Evolutionary conservation across 2,797 vertebrate species (phyloP).

Genomic region (Urophycis tenuis): DNA sequence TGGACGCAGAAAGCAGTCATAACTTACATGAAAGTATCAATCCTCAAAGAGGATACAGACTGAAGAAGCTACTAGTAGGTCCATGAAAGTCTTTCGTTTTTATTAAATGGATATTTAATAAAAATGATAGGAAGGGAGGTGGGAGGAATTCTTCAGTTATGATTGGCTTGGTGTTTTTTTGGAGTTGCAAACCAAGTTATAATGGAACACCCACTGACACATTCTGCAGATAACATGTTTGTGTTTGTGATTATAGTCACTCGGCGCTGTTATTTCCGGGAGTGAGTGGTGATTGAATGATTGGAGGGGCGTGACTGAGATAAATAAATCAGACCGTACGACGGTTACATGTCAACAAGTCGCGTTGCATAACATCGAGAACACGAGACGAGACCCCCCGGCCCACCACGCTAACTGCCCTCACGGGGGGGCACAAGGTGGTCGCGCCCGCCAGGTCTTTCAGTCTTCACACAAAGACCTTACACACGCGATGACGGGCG

Average conservation of each 20-base stretch:
- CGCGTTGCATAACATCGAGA: too few species aligned
- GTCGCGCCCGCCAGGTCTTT: too few species aligned
- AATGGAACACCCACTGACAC: neutral
- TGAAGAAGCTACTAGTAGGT: neutral
- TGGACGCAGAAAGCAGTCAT: neutral
- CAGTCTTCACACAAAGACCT: too few species aligned
- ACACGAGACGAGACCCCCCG: neutral
- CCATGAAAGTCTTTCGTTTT: neutral
- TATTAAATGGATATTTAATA: too few species aligned
- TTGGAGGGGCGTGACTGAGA: neutral
- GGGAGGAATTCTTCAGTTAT: neutral
- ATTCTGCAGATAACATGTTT: neutral
- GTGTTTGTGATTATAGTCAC: constrained; percentile 2
- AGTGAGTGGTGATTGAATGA: neutral
- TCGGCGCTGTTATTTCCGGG: neutral
- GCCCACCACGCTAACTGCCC: neutral
- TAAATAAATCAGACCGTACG: neutral
- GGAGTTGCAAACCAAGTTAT: neutral
- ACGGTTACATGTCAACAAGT: neutral
- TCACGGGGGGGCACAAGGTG: neutral
- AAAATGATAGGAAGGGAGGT: too few species aligned
- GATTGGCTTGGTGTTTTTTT: neutral
- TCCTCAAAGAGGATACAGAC: neutral
- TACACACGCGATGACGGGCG: neutral
- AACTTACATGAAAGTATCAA: neutral